Base-by-base conservation (phyloP, 1,140 invertebrate species). In the Leptopilina boulardi region DNA sequence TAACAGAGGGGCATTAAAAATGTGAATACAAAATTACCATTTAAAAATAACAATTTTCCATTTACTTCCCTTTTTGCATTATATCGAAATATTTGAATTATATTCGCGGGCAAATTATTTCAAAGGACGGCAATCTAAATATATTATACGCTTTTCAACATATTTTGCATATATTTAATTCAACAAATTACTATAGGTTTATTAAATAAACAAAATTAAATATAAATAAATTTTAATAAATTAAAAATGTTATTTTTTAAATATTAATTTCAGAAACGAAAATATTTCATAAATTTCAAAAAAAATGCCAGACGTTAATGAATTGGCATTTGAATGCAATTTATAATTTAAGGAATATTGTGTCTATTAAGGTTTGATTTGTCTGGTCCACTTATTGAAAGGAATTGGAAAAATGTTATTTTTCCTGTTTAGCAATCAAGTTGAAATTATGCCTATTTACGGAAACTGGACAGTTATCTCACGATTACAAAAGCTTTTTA, bases 331-430 rank as follows among this genome's bases (percentile, higher is more conserved):
- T 42, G 41, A 13, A 13, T 47, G 44, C n/a, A 47, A 47, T 47
- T 47, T 4, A n/a, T n/a, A n/a, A 47, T 15, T 47, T 47, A 47
- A 47, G 15, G 44, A 47, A 47, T 47, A n/a, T n/a, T n/a, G 44
- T 47, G 44, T 47, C 44, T 15, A 47, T 47, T 47, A n/a, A 47
- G 13, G 13, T 47, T 47, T 47, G n/a, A 47, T n/a, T 47, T 47
- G 44, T n/a, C 44, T 47, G 44, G 44, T 41, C 13, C 23, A 75
- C 10, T 11, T 23, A 54, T 26, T 8, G 26, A 42, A 75, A 66
- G n/a, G 38, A 30, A 59, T 75, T 59, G 51, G 19, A 75, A 70
- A 71, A 71, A 71, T 70, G 47, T 41, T 21, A 66, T 71, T 72
- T 76, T 44, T 44, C 56, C 38, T 74, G 18, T 42, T 66, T 66